Conservation (phyloP, 2,113 vertebrate species). For the Xenus cinereus region DNA sequence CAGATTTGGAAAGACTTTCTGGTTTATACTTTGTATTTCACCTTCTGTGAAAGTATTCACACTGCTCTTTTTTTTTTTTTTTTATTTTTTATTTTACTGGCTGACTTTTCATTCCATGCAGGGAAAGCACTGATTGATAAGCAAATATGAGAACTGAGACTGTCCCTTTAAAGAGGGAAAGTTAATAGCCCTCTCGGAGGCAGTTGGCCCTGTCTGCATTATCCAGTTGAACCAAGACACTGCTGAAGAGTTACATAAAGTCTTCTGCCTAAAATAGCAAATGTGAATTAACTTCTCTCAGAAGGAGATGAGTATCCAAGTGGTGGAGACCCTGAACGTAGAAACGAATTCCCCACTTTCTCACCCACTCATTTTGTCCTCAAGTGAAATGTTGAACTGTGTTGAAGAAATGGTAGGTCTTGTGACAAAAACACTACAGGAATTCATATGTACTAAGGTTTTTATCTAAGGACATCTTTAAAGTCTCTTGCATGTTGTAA, state of each 20-base stretch:
- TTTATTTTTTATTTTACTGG: not conserved
- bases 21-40: not conserved
- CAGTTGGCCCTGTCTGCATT: not conserved
- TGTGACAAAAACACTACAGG: not conserved
- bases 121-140: not conserved
- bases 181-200: not conserved
- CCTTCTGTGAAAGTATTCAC: not conserved
- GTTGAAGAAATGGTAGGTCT: not conserved
- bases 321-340: not conserved
- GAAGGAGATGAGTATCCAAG: not conserved
- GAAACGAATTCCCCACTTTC: not conserved
- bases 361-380: not conserved
- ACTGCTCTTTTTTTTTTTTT: not conserved
- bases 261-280: not conserved
- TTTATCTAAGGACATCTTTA: not conserved
- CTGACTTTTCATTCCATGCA: not conserved
- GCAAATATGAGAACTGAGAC: not conserved
- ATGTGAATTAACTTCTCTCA: not conserved
- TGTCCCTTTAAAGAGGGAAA: not conserved
- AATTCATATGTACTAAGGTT: not conserved
- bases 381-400: not conserved
- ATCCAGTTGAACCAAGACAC: not conserved
- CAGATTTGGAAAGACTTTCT: not conserved
- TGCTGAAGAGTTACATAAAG: not conserved
- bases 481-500: not conserved